Evolutionary conservation across 1,140 invertebrate genomes (phyloP).

Genomic region (Stegodyphus dumicola): DNA sequence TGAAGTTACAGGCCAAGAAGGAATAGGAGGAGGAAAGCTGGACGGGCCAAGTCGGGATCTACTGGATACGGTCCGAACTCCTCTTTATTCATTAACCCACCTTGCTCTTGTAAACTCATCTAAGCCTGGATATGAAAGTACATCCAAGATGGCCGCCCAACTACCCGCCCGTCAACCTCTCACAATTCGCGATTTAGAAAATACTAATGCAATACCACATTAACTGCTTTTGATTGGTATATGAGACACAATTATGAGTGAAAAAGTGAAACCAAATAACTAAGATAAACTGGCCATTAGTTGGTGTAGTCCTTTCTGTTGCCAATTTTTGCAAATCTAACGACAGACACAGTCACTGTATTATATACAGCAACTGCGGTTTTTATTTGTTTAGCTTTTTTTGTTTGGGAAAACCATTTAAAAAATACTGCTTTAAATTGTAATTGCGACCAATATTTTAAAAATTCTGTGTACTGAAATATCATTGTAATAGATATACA

Average conservation of each 20-base stretch:
- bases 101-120: constrained; percentile 26
- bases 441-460: no score
- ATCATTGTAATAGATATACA: no score
- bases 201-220: constrained; percentile 1
- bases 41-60: not conserved
- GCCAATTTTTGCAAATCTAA: constrained; percentile 27
- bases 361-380: not conserved
- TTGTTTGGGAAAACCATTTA: no score
- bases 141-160: constrained; percentile 37
- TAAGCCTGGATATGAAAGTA: constrained; percentile 1
- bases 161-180: constrained; percentile 24
- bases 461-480: no score
- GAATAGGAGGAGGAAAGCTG: constrained; percentile 19
- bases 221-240: constrained; percentile 21
- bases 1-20: constrained; percentile 13
- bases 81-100: constrained; percentile 45
- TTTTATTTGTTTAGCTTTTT: no score
- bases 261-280: not conserved
- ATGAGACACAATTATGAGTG: not conserved
- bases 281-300: no score
- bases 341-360: constrained; percentile 36
- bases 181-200: constrained; percentile 32
- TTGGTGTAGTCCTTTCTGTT: no score
- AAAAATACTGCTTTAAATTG: no score
- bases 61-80: constrained; percentile 40